phyloP scores from a whole-genome alignment of 2,113 vertebrate genomes.

The Bos indicus region DNA sequence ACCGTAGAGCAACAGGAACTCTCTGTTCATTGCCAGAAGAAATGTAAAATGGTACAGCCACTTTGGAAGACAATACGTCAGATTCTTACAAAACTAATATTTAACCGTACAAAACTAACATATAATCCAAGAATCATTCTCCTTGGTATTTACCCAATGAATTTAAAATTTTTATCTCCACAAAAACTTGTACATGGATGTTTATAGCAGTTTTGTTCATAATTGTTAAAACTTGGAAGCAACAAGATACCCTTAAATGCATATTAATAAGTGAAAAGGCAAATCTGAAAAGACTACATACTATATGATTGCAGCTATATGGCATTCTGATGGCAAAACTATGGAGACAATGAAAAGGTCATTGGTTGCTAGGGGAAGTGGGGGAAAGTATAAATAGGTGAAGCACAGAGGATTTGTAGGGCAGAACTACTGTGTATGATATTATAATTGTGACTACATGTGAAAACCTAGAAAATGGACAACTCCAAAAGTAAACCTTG shows the following conservation, averaged over 20 bases:
- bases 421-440: neutral
- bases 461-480: neutral
- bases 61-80: neutral
- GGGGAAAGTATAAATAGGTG: neutral
- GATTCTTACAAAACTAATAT: neutral
- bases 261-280: neutral
- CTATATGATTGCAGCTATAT: neutral
- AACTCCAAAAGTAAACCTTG: neutral
- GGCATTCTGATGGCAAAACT: neutral
- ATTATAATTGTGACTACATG: neutral
- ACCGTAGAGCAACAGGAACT: neutral
- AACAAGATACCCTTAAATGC: neutral
- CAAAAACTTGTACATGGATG: neutral
- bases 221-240: neutral
- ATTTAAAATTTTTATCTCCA: neutral
- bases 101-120: neutral
- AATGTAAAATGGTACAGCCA: neutral
- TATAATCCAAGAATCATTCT: neutral
- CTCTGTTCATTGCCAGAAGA: neutral
- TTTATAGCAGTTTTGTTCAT: neutral
- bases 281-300: neutral
- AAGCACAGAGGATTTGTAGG: neutral
- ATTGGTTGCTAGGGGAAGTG: neutral
- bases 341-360: neutral
- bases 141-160: neutral